Percentiles rank a stretch among this genome's conserved stretches.
phyloP scores from a whole-genome alignment of 2,888 invertebrate genomes.

The Gastrophysa polygoni region DNA sequence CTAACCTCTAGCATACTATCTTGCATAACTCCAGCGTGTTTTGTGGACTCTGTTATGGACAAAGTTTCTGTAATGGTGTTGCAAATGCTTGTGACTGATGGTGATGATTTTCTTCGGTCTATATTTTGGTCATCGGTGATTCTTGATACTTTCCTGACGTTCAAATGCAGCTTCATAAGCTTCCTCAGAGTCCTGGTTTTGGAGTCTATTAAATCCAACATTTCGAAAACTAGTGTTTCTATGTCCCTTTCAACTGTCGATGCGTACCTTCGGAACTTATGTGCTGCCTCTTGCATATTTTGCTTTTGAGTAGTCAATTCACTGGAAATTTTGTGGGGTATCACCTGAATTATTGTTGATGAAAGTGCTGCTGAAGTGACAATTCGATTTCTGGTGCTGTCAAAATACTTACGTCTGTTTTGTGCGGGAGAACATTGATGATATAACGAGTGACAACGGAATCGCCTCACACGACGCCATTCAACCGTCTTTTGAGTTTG shows the following conservation, averaged over 20 bases:
- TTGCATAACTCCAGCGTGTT: too few relatives aligned
- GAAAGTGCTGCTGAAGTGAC: neutral
- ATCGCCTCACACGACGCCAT: too few relatives aligned
- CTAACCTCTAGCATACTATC: neutral
- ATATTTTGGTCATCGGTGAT: neutral
- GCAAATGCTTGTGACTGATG: constrained; percentile 1
- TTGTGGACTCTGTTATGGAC: constrained; percentile 1
- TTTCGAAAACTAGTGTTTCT: constrained; percentile 30
- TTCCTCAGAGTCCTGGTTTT: constrained; percentile 33
- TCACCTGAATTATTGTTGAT: neutral
- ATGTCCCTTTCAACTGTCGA: constrained; percentile 34
- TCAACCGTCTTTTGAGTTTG: too few relatives aligned
- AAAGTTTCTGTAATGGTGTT: constrained; percentile 4
- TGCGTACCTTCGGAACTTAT: constrained; percentile 33
- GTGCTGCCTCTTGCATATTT: constrained; percentile 26
- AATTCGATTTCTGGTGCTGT: neutral
- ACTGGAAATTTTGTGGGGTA: constrained; percentile 10
- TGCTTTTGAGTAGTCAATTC: neutral
- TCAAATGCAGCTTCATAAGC: constrained; percentile 34
- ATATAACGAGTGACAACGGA: too few relatives aligned
- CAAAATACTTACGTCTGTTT: neutral
- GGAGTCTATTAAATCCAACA: constrained; percentile 35
- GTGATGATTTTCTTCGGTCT: constrained; percentile 1
- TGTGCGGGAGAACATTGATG: too few relatives aligned
- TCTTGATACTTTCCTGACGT: constrained; percentile 25